phyloP scores from a whole-genome alignment of 1,140 invertebrate genomes.

The Lamellibrachia luymesi region DNA sequence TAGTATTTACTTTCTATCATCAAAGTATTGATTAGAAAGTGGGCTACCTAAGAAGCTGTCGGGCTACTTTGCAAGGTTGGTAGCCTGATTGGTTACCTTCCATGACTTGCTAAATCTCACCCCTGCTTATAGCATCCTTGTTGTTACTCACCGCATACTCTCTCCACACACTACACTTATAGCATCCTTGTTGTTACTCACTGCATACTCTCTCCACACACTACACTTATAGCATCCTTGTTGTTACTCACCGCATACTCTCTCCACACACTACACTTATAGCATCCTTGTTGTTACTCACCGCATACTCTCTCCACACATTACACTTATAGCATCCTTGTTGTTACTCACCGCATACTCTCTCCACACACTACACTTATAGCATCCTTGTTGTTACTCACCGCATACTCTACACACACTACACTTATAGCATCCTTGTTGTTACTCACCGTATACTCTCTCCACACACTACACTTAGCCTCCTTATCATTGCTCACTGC shows the following conservation, averaged over 20 bases:
- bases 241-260: neutral
- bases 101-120: too few relatives aligned
- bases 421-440: neutral
- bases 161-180: neutral
- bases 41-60: too few relatives aligned
- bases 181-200: neutral
- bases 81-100: too few relatives aligned
- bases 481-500: neutral
- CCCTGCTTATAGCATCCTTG: too few relatives aligned
- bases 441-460: neutral
- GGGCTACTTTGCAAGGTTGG: too few relatives aligned
- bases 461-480: neutral
- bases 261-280: neutral
- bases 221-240: neutral
- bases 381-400: neutral
- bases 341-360: neutral
- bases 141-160: too few relatives aligned
- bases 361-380: neutral
- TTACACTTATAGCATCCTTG: neutral
- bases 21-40: too few relatives aligned
- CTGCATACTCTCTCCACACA: neutral
- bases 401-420: neutral
- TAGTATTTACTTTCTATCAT: too few relatives aligned
- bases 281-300: neutral
- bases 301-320: neutral